Conservation (phyloP, 2,888 invertebrate genomes). For the Fabriciana adippe region DNA sequence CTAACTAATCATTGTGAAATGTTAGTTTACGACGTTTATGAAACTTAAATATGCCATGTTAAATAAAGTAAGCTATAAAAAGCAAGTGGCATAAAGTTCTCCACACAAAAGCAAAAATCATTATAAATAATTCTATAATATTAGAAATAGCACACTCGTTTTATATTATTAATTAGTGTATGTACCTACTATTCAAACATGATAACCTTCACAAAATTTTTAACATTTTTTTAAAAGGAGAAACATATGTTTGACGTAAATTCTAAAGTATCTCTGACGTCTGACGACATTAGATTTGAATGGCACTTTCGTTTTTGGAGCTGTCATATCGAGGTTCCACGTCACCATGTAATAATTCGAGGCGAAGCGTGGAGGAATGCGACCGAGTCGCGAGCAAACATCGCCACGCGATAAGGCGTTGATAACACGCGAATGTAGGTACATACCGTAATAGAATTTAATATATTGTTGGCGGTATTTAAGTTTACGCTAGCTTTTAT, state of each 20-base stretch:
- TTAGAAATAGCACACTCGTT: neutral
- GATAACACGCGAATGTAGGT: constrained; percentile 40
- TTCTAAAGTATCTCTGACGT: neutral
- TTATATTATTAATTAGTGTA: no score
- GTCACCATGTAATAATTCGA: constrained; percentile 50
- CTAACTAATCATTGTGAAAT: no score
- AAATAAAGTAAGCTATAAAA: no score
- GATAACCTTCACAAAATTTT: no score
- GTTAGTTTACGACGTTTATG: no score
- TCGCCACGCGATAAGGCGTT: constrained; percentile 51
- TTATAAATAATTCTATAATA: no score
- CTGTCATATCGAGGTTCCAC: constrained; percentile 16
- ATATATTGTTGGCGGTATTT: constrained; percentile 10
- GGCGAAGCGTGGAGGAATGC: constrained; percentile 52
- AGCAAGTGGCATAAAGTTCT: no score
- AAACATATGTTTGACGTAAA: neutral
- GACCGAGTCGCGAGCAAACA: constrained; percentile 52
- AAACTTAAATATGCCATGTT: no score
- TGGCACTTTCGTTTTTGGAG: constrained; percentile 25
- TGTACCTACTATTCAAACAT: no score
- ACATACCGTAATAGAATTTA: constrained; percentile 43
- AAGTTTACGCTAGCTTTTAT: neutral
- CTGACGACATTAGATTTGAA: constrained; percentile 2
- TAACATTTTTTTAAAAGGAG: neutral
- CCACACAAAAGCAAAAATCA: no score